phyloP scores from a whole-genome alignment of 2,797 vertebrate species.

The Pangasius krempfi region DNA sequence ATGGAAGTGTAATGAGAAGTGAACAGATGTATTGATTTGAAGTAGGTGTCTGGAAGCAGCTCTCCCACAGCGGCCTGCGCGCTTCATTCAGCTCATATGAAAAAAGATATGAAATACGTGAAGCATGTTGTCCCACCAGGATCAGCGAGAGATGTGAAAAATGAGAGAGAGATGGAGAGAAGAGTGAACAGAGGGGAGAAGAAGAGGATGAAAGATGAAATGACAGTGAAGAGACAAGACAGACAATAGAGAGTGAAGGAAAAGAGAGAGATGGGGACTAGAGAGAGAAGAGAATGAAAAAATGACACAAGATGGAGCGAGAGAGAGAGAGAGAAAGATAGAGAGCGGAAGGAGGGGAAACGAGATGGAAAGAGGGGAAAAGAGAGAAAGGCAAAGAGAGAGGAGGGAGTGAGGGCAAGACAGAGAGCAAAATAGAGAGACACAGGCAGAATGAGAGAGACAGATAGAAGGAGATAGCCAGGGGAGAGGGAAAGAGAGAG shows the following conservation, averaged over 20 bases:
- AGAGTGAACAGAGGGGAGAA: not conserved
- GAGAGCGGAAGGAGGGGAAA: not conserved
- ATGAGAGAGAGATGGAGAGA: not conserved
- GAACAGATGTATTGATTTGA: conserved; percentile 7
- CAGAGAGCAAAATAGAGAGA: not conserved
- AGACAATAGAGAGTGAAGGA: not conserved
- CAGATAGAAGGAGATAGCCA: not conserved
- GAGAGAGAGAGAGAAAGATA: not conserved
- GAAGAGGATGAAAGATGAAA: not conserved
- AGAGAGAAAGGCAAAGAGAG: not conserved
- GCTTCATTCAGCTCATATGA: conserved; percentile 14
- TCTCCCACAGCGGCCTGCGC: not conserved
- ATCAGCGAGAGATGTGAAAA: conserved; percentile 23
- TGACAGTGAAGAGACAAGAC: not conserved
- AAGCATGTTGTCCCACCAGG: conserved; percentile 22
- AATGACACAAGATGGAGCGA: not conserved
- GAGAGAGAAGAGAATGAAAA: not conserved
- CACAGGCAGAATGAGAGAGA: not conserved
- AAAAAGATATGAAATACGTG: conserved; percentile 20
- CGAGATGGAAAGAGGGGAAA: not conserved
- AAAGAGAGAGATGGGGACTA: not conserved
- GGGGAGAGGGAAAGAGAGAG: not conserved
- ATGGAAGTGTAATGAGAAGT: conserved; percentile 16
- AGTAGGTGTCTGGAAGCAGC: not conserved
- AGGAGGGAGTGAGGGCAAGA: not conserved